Evolutionary conservation across 2,888 invertebrate species (phyloP).

Genomic region (Alloplasta piceator): DNA sequence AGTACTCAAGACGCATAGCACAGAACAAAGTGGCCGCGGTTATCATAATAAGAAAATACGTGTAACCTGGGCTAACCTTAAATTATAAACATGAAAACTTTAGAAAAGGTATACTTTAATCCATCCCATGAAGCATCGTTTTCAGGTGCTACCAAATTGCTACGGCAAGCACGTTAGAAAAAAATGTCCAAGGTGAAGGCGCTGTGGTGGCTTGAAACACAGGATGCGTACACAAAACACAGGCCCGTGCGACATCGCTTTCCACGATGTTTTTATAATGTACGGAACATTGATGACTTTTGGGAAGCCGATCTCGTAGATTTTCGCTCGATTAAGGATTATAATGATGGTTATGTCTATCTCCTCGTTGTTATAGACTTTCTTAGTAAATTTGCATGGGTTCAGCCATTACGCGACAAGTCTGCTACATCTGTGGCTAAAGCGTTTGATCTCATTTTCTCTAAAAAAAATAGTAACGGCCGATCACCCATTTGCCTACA

Average conservation of each 20-base stretch:
- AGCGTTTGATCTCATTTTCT: slow-evolving; percentile 66
- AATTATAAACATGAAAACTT: slow-evolving; percentile 27
- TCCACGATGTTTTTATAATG: neutral
- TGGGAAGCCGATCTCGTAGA: neutral
- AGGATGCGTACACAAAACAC: slow-evolving; percentile 1
- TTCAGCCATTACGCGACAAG: slow-evolving; percentile 67
- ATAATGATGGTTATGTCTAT: neutral
- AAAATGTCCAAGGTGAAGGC: neutral
- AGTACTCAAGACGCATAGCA: neutral
- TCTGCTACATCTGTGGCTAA: slow-evolving; percentile 41
- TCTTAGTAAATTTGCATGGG: slow-evolving; percentile 67
- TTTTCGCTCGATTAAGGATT: neutral
- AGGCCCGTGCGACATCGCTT: neutral
- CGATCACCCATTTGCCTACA: slow-evolving; percentile 59
- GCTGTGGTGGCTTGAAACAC: neutral
- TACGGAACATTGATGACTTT: neutral
- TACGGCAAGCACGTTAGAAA: neutral
- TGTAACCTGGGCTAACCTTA: slow-evolving; percentile 23
- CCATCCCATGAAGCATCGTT: slow-evolving; percentile 4
- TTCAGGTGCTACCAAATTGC: slow-evolving; percentile 2
- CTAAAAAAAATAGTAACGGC: slow-evolving; percentile 16
- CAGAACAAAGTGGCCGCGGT: neutral
- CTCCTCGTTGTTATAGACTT: slow-evolving; percentile 65
- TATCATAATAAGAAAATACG: slow-evolving; percentile 24
- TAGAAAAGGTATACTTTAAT: slow-evolving; percentile 6